phyloP scores from a whole-genome alignment of 2,797 vertebrate genomes.

The Gallinago stenura region DNA sequence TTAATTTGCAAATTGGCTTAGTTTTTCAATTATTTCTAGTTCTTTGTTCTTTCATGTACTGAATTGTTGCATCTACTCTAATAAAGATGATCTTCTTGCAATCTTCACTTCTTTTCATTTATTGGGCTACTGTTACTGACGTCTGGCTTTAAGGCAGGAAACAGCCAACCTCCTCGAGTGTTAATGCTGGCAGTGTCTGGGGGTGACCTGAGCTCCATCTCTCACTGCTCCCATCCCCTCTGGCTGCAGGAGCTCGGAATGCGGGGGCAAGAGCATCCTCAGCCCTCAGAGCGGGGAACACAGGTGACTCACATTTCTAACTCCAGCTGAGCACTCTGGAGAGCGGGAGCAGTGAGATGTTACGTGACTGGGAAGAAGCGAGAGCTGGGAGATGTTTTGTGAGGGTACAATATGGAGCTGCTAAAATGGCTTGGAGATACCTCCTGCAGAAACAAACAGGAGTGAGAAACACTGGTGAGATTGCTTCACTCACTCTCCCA shows the following conservation, averaged over 20 bases:
- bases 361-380: not conserved
- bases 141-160: not conserved
- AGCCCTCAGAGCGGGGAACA: not conserved
- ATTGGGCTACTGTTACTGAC: not conserved
- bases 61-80: conserved; percentile 1
- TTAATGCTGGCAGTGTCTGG: not conserved
- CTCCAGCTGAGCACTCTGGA: not conserved
- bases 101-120: not conserved
- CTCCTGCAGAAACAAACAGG: not conserved
- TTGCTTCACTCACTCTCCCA: not conserved
- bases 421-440: not conserved
- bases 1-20: not conserved
- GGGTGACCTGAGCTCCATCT: not conserved
- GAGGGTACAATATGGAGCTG: not conserved
- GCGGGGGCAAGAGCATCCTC: not conserved
- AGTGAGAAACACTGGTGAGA: not conserved
- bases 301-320: not conserved
- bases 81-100: conserved; percentile 47
- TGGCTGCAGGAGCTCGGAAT: not conserved
- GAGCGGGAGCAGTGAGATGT: not conserved
- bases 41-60: not conserved
- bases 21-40: not conserved
- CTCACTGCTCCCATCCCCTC: not conserved
- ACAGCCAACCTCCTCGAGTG: not conserved
- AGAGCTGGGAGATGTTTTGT: not conserved